Conservation (phyloP, 2,888 invertebrate genomes). For the Phyto melanocephala region DNA sequence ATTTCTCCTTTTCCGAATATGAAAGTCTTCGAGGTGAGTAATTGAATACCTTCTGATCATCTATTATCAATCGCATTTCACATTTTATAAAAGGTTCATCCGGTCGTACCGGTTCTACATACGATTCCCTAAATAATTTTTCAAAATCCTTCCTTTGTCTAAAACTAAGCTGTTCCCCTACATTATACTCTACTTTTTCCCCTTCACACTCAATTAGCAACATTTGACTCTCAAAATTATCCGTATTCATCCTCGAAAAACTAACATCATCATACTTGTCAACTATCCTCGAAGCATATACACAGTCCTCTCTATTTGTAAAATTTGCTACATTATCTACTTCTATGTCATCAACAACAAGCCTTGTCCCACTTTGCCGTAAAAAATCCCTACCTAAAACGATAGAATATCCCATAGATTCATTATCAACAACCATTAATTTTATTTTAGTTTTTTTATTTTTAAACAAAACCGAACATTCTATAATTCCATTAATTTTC, state of each 20-base stretch:
- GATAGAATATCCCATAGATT: constrained; percentile 33
- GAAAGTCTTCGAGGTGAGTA: constrained; percentile 12
- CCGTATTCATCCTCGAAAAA: neutral
- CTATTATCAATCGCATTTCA: constrained; percentile 9
- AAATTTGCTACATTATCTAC: neutral
- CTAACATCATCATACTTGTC: neutral
- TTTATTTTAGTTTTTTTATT: constrained; percentile 21
- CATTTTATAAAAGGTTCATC: constrained; percentile 1
- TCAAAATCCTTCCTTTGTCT: neutral
- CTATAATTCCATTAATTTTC: constrained; percentile 37
- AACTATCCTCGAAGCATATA: neutral
- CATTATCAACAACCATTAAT: constrained; percentile 35
- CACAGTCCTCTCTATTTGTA: neutral
- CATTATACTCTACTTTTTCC: neutral
- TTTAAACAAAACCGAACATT: constrained; percentile 29
- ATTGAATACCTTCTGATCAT: constrained; percentile 4
- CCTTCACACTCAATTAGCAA: constrained; percentile 14
- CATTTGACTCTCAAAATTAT: constrained; percentile 11
- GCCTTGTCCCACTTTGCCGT: neutral
- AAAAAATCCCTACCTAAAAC: constrained; percentile 43
- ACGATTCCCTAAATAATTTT: neutral
- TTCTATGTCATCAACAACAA: neutral
- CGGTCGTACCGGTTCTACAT: neutral
- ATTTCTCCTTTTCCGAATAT: neutral
- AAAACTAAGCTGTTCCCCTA: neutral